phyloP scores from a whole-genome alignment of 2,113 vertebrate species.

The Leucosticte australis region DNA sequence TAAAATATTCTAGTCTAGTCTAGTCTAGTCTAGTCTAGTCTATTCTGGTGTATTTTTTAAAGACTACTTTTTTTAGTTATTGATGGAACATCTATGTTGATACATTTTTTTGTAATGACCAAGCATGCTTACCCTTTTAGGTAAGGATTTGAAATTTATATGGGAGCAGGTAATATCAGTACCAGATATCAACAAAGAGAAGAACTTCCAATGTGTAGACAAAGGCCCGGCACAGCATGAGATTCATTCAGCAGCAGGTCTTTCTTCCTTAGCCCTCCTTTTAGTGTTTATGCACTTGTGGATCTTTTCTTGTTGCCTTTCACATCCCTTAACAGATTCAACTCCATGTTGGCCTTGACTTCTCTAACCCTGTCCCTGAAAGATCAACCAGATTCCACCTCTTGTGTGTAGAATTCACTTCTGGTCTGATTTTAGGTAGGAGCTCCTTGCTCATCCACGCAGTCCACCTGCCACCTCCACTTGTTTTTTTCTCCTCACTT shows the following conservation, averaged over 20 bases:
- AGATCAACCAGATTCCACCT: neutral
- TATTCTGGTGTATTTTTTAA: neutral
- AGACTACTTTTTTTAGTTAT: neutral
- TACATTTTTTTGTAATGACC: accelerated
- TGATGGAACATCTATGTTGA: neutral
- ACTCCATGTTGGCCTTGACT: neutral
- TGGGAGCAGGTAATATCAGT: neutral
- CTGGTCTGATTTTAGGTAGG: neutral
- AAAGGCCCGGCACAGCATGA: neutral
- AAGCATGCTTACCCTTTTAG: neutral
- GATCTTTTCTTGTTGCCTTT: neutral
- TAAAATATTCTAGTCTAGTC: neutral
- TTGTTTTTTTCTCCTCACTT: accelerated
- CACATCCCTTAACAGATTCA: neutral
- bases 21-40: neutral
- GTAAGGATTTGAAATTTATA: neutral
- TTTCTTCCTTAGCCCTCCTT: neutral
- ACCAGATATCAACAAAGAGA: neutral
- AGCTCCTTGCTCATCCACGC: neutral
- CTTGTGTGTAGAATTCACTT: neutral
- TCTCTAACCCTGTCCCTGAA: neutral
- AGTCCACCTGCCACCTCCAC: accelerated
- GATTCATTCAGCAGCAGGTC: neutral
- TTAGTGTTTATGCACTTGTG: neutral
- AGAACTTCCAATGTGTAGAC: neutral